Evolutionary conservation across 1,140 invertebrate genomes (phyloP).

Genomic region (Heliothis virescens): DNA sequence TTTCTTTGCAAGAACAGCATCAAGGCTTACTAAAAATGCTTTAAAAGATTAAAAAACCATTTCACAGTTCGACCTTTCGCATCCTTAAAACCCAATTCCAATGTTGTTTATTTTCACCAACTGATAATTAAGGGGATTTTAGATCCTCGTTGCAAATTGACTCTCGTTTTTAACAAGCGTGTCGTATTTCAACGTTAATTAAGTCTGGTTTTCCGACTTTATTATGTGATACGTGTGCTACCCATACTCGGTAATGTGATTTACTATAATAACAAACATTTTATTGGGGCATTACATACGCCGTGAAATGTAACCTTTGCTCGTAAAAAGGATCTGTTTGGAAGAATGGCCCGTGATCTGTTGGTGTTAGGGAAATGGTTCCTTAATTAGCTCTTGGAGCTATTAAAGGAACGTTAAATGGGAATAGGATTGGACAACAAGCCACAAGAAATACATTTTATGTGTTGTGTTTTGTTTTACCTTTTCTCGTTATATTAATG

Average conservation of each 20-base stretch:
- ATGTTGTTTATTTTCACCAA: constrained; percentile 34
- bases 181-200: constrained; percentile 65
- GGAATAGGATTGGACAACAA: constrained; percentile 25
- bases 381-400: constrained; percentile 41
- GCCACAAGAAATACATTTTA: constrained; percentile 5
- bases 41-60: not conserved
- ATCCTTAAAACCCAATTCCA: not conserved
- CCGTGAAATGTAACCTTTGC: constrained; percentile 59
- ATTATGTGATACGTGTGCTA: constrained; percentile 50
- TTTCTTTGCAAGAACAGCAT: not conserved
- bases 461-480: not conserved
- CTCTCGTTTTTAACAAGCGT: constrained; percentile 57
- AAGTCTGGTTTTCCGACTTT: constrained; percentile 65
- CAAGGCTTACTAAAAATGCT: not conserved
- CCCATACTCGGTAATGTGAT: constrained; percentile 58
- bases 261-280: constrained; percentile 74
- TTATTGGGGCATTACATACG: constrained; percentile 69
- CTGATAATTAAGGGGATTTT: constrained; percentile 41
- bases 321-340: constrained; percentile 51
- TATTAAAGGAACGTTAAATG: constrained; percentile 36
- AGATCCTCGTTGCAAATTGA: constrained; percentile 37
- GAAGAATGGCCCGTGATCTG: constrained; percentile 51
- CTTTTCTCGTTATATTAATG: not conserved
- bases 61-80: constrained; percentile 17
- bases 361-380: constrained; percentile 39